Evolutionary conservation across 2,113 vertebrate genomes (phyloP), one percentile per base, ranked within the genome.

Genomic region (Hippocampus guttulatus): DNA sequence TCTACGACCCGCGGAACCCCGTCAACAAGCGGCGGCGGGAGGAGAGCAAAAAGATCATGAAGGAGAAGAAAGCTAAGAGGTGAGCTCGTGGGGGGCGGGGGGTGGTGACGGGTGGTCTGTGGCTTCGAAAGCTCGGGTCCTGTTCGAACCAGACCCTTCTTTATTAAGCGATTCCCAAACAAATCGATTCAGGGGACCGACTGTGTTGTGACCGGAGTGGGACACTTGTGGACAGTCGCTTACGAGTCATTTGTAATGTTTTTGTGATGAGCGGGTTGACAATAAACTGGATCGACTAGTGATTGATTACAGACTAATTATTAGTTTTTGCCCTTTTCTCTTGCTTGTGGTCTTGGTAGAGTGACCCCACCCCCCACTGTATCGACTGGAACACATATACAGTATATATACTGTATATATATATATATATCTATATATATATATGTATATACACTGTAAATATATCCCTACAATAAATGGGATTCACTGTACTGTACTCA

Each of bases 31-130:
- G 96, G 18, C 90, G 96, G 69, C 89, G 96, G 74, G 96, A 99
- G 91, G 95, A 98, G 91, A 99, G 97, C 92, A 98, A 97, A 91
- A 98, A 96, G 89, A 91, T 98, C 85, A 88, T 99, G 94, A 95
- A 93, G 89, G 95, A 96, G 87, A 99, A 96, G 92, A 98, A 98
- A 81, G 94, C 95, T 85, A 94, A 93, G 86, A 86, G 87, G 85
- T 93, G 90, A 93, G 78, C 76, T 52, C 57, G 3, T 5, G 9
- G 16, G 67, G 66, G 68, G 70, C 71, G 70, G 64, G 8, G 52
- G n/a, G 57, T 18, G 12, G 12, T 0, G 57, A 15, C 7, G 51
- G 7, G 20, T 8, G 51, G 51, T 7, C 47, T 49, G 23, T 11
- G 55, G 23, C 55, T 58, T 58, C 55, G 14, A 23, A 55, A 45